phyloP scores from a whole-genome alignment of 1,140 invertebrate species.

The Macrobrachium nipponense region DNA sequence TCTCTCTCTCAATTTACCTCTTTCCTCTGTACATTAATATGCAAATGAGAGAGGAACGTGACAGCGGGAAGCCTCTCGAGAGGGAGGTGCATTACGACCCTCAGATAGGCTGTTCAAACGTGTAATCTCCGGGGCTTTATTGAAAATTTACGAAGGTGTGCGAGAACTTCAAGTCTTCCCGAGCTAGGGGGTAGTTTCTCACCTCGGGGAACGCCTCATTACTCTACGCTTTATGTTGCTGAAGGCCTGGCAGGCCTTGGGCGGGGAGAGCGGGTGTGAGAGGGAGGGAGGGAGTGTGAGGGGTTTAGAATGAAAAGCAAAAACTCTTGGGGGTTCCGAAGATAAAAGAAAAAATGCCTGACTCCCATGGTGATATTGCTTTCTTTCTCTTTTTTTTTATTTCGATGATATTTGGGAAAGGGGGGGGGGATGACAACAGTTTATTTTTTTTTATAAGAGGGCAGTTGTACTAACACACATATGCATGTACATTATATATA shows the following conservation, averaged over 20 bases:
- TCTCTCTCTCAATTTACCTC: not conserved
- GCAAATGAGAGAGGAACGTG: conserved; percentile 44
- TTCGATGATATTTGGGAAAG: not conserved
- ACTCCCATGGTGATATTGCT: not conserved
- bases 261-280: not conserved
- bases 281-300: not conserved
- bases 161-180: conserved; percentile 27
- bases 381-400: not conserved
- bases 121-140: conserved; percentile 57
- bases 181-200: conserved; percentile 33
- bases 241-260: not conserved
- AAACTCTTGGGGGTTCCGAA: too few relatives aligned
- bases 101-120: conserved; percentile 49
- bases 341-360: not conserved
- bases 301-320: not conserved
- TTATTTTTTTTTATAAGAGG: too few relatives aligned
- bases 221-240: conserved; percentile 25
- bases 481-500: too few relatives aligned
- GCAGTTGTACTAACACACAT: too few relatives aligned
- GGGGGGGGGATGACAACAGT: too few relatives aligned
- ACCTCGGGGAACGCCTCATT: conserved; percentile 46
- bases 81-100: conserved; percentile 45
- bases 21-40: conserved; percentile 52
- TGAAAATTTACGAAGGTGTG: conserved; percentile 56
- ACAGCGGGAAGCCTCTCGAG: conserved; percentile 45